Evolutionary conservation across 35 echinoderm and acorn worm genomes (phyloP), one percentile per base, ranked within the genome.

Genomic region (Apostichopus californicus): DNA sequence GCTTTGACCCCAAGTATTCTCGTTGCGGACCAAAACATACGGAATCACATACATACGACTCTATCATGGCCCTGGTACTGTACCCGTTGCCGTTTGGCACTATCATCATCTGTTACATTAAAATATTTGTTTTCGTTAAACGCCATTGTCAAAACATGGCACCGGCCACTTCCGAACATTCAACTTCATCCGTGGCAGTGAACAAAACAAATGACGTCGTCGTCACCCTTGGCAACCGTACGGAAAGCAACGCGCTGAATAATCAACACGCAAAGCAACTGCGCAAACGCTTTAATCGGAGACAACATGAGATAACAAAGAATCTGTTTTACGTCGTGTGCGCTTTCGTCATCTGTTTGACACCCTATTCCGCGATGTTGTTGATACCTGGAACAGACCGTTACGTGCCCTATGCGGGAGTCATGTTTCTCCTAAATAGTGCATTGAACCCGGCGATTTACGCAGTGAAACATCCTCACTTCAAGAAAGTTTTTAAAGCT

Each of bases 301-400:
- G 92, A 56, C 95, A 94, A 54, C 64, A 81, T 12, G 92, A 88
- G 24, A 88, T 98, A 57, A 98, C 94, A 2, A 98, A 98, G 57
- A 95, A 98, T 54, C 80, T 98, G 25, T 95, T 98, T 82, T 88
- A 93, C 53, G 96, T 98, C 5, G 94, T 98, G 5, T 95, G 94
- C 60, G 92, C 85, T 5, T 95, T 95, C 54, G 53, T 95, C 77
- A 20, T 95, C 21, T 95, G 96, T 81, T 77, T 95, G 15, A 93
- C 94, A 7, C 96, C 96, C 7, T 98, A 93, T 59, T 82, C 86
- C 17, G 84, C 81, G 4, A 68, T 87, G 75, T 77, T 98, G 18
- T 57, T 95, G 11, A 72, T 90, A 34, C 86, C 94, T 3, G 88
- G 80, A 11, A 88, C 58, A 12, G 94, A 90, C 77, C 55, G 58